phyloP scores from a whole-genome alignment of 2,113 vertebrate species.

The Rutilus rutilus region DNA sequence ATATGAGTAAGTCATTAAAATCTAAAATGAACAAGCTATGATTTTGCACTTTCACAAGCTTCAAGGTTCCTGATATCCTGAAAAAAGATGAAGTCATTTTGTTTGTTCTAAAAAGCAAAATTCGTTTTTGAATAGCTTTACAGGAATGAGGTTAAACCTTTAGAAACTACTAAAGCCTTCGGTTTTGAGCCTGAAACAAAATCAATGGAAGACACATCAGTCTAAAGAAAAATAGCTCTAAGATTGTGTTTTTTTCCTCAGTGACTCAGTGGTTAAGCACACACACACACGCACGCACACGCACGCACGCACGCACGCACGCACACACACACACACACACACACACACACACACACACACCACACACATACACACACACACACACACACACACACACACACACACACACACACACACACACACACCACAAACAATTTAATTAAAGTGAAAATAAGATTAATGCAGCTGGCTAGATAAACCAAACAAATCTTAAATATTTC shows the following conservation, averaged over 20 bases:
- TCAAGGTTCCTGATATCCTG: constrained; percentile 3
- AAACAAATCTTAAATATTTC: background rate
- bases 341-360: no score
- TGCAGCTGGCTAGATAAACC: background rate
- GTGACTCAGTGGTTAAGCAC: background rate
- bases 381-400: no score
- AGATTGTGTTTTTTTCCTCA: constrained; percentile 2
- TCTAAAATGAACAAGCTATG: background rate
- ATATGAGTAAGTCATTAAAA: background rate
- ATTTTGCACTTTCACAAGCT: constrained; percentile 8
- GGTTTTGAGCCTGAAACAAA: constrained; percentile 3
- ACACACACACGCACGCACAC: no score
- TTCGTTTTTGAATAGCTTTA: background rate
- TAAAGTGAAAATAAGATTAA: background rate
- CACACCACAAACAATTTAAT: background rate
- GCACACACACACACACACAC: no score
- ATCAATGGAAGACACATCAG: constrained; percentile 33
- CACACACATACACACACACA: no score
- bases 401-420: background rate
- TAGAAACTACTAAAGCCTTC: constrained; percentile 7
- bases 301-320: background rate
- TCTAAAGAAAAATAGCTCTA: background rate
- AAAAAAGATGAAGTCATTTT: background rate
- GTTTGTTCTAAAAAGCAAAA: constrained; percentile 2
- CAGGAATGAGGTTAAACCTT: background rate